Base-by-base conservation (phyloP, 2,888 invertebrate genomes). In the Oxyscelio sp. region DNA sequence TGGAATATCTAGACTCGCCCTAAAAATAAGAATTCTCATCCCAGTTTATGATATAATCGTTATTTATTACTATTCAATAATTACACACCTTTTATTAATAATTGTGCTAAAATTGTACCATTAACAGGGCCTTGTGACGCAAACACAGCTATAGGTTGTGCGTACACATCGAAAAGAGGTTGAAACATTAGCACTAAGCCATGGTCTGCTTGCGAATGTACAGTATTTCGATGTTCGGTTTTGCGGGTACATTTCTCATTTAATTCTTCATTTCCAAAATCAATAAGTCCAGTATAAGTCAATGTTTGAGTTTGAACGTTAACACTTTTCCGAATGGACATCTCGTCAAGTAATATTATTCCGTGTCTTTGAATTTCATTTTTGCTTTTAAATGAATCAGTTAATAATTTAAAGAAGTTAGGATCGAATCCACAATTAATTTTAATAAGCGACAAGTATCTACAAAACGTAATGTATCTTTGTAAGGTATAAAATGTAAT, bases 251-350 rank as follows among this genome's bases (percentile, higher is more conserved):
- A 21, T 48, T 9, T 9, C n/a, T 45, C 45, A 21, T 48, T 48
- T 6, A 45, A 15, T 21, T 48, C 22, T 40, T 59, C 17, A 15
- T 40, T 40, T 17, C 61, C 96, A 54, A 95, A 95, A 83, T 93
- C 95, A 17, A 93, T 96, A 9, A 95, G 97, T 78, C 95, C 96
- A 48, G 95, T 96, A 22, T 97, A 97, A 0, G 95, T 98, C 91
- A 97, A 97, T 3, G 93, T 99, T 5, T 95, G 98, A 90, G 97
- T 98, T 43, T 97, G 98, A 88, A 99, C 99, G 94, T 97, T 98
- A 3, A 98, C 98, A 95, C 94, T 61, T 52, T 73, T 45, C 1
- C 73, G 13, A 2, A 61, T 73, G 2, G 59, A 17, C n/a, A 73
- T 73, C 22, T 74, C 73, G 50, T 63, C 73, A 0, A 74, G 4